phyloP scores from a whole-genome alignment of 2,113 vertebrate species.

The Pholis gunnellus region DNA sequence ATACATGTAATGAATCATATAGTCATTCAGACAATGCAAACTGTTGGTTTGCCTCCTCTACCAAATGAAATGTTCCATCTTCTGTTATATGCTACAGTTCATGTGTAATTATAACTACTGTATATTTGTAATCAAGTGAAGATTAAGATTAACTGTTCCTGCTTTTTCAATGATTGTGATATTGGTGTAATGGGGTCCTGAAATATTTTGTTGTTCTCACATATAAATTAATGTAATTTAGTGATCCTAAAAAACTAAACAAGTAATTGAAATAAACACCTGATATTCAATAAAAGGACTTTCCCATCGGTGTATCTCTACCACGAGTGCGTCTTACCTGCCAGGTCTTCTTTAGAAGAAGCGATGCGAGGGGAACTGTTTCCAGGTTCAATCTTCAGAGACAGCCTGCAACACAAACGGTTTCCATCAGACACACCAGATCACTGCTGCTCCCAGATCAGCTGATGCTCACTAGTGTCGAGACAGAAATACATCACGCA shows the following conservation, averaged over 20 bases:
- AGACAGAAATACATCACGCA: background rate
- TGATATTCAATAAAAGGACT: background rate
- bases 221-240: background rate
- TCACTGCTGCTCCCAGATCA: background rate
- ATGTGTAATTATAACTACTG: background rate
- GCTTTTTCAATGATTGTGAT: background rate
- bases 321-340: slow-evolving; percentile 83
- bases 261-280: background rate
- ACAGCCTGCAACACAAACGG: slow-evolving; percentile 86
- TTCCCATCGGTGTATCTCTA: background rate
- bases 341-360: slow-evolving; percentile 93
- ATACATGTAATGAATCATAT: background rate
- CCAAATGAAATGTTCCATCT: background rate
- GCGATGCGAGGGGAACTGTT: slow-evolving; percentile 92
- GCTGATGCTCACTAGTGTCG: background rate
- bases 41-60: background rate
- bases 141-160: too few relatives aligned
- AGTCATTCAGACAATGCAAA: background rate
- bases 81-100: background rate
- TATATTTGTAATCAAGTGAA: background rate
- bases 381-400: slow-evolving; percentile 93
- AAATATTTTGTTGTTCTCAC: background rate
- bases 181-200: background rate
- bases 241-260: background rate
- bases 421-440: slow-evolving; percentile 15